These are phyloP conservation scores for Eospalax fontanierii DNA, from an alignment of 2,797 vertebrate species.

Conservation along the genomic window DNA sequence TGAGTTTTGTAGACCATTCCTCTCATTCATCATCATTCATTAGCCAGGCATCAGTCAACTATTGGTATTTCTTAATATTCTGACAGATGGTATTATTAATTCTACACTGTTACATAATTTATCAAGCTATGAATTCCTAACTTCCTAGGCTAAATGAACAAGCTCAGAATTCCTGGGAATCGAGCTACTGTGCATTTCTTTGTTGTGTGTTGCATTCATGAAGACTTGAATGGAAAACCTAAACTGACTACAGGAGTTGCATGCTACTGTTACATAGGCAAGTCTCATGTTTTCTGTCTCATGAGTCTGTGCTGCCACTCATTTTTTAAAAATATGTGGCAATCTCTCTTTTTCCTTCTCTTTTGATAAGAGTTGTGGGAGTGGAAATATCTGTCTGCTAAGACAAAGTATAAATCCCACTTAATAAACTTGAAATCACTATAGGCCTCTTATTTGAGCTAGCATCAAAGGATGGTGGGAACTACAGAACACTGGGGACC, in stretches of 20 bases:
- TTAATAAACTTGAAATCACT: neutral
- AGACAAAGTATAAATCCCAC: neutral
- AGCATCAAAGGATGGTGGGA: too few species aligned
- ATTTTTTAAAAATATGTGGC: neutral
- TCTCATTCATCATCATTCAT: neutral
- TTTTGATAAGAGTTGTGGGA: neutral
- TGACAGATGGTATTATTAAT: neutral
- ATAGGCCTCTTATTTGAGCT: neutral
- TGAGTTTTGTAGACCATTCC: neutral
- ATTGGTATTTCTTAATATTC: slow-evolving; percentile 3
- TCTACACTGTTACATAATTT: neutral
- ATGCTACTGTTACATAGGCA: neutral
- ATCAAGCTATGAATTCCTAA: neutral
- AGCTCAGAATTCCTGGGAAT: neutral
- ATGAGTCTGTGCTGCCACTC: neutral
- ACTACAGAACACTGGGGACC: rapidly evolving
- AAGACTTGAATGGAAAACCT: too few species aligned
- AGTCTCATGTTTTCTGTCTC: neutral
- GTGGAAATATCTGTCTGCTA: neutral
- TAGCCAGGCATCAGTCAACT: too few species aligned
- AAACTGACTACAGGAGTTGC: neutral
- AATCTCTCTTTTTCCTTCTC: neutral
- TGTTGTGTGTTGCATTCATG: neutral
- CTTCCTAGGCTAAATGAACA: neutral
- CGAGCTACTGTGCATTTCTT: neutral